Conservation (phyloP, 2,797 vertebrate species). For the Agapornis canus region DNA sequence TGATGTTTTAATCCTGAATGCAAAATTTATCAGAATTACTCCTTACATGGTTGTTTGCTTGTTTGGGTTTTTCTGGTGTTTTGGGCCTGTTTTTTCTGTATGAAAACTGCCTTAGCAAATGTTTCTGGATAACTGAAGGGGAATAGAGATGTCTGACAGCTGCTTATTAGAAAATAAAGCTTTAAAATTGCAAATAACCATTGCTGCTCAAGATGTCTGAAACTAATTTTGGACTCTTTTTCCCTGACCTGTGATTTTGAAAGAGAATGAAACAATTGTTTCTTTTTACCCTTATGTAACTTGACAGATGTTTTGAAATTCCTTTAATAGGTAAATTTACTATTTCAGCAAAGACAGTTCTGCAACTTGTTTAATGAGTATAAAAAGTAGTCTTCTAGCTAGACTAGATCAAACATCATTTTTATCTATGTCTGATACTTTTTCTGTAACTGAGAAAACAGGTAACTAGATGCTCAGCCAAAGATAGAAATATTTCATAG, state of each 20-base stretch:
- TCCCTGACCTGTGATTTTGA: background rate
- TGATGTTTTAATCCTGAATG: background rate
- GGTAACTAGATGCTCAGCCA: background rate
- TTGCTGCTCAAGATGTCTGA: background rate
- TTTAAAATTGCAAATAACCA: background rate
- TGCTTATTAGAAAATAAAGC: background rate
- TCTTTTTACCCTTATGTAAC: background rate
- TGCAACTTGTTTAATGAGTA: background rate
- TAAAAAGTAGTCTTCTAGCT: background rate
- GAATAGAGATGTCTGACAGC: background rate
- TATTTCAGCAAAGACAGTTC: background rate
- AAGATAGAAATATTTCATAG: background rate
- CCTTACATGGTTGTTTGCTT: rapidly evolving
- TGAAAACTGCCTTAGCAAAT: background rate
- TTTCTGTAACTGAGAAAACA: background rate
- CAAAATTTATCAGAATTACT: background rate
- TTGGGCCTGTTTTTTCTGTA: background rate
- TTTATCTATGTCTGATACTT: background rate
- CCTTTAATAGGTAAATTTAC: background rate
- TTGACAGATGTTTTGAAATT: background rate
- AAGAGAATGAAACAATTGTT: background rate
- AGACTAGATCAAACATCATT: background rate
- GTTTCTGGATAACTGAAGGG: background rate
- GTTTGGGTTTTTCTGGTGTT: background rate
- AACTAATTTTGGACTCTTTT: background rate